Base-by-base conservation (phyloP, 2,797 vertebrate genomes). In the Lemur catta region DNA sequence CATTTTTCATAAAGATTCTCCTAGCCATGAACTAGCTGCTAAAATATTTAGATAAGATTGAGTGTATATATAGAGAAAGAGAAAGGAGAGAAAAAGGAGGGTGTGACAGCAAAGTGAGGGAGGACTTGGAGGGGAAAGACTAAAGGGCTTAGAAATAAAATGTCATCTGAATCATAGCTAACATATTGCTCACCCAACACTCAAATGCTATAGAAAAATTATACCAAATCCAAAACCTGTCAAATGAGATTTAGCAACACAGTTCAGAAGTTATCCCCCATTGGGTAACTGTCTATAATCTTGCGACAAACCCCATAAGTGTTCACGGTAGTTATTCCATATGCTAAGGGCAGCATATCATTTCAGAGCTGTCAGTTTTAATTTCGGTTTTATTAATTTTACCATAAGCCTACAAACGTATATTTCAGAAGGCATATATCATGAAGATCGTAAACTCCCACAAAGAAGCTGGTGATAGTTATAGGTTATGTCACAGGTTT, bases 311-410 rank as follows among this genome's bases (percentile, higher is more conserved):
- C 97, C 97, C 98, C 97, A 92, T 97, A 98, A 98, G 96, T 96
- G 97, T 95, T 98, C 78, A 0, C 87, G 57, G 98, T 98, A 98
- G 95, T 98, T 98, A 98, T 97, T 98, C 98, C 98, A 98, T 98
- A 98, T 98, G 98, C 98, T 98, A 98, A 98, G 98, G 97, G 97
- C 97, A 98, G 96, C 97, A 98, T 97, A 98, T 98, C 0, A 98
- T 98, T 98, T 98, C 98, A 98, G 94, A 98, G 96, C 96, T 99
- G 98, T 98, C 98, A 98, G 97, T 96, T 98, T 98, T 98, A 98
- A 98, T 98, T 98, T 98, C 76, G 6, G 88, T 96, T 98, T 98
- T 98, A 98, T 98, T 99, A 98, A 98, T 98, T 98, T 98, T 98
- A 94, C 97, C 97, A 97, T 98, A 98, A 98, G 97, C 96, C 97